These are phyloP conservation scores for Rhopalosiphum maidis DNA, from an alignment of 1,140 invertebrate species.

Conservation along the genomic window DNA sequence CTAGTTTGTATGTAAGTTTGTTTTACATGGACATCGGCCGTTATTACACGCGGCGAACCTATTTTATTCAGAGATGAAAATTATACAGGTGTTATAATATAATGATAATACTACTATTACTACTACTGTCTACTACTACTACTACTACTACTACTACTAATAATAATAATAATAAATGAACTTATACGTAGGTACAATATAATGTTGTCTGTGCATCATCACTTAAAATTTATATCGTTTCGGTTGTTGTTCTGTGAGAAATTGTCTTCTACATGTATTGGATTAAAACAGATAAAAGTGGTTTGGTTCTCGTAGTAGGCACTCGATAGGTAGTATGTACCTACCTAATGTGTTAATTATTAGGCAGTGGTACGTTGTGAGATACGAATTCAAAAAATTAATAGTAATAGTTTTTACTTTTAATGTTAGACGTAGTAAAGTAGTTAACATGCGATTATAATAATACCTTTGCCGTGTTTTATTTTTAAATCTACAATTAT, in stretches of 20 bases:
- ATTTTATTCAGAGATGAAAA: not conserved
- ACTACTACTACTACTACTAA: no score
- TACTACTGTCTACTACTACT: no score
- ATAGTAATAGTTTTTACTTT: not conserved
- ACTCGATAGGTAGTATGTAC: no score
- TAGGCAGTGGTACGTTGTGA: not conserved
- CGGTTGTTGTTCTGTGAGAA: not conserved
- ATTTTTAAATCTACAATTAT: constrained; percentile 10
- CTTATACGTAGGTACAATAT: not conserved
- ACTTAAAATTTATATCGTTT: constrained; percentile 4
- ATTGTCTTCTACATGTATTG: not conserved
- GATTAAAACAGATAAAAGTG: not conserved
- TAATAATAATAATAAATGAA: not conserved
- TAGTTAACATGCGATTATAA: not conserved
- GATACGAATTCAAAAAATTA: not conserved
- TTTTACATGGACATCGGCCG: not conserved
- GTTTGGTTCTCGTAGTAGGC: not conserved
- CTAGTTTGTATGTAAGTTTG: not conserved
- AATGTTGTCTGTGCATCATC: not conserved
- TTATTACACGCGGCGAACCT: not conserved
- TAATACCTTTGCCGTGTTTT: not conserved
- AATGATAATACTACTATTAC: no score
- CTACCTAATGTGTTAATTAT: not conserved
- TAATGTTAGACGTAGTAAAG: not conserved
- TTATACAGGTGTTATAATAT: not conserved